Evolutionary conservation across 2,888 invertebrate genomes (phyloP), one percentile per base, ranked within the genome.

Genomic region (Cinara cedri): DNA sequence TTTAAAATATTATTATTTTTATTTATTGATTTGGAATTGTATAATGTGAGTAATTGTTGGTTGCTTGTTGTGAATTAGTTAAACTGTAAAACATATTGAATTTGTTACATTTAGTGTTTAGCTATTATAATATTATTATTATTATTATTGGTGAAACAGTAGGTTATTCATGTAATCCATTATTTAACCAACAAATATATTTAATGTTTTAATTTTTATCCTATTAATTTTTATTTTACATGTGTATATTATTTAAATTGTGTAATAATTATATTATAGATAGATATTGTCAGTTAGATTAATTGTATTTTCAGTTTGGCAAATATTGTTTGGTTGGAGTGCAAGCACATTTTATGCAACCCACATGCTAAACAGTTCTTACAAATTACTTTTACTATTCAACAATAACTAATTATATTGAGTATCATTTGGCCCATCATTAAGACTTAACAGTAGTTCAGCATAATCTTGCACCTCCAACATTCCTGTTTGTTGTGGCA

Each of bases 151-250:
- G n/a, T n/a, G n/a, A n/a, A n/a, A n/a, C n/a, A 34, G 62, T 34
- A 42, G 34, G 51, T 68, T 51, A 51, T 3, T 34, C 26, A 10
- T 13, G 44, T 66, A 24, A 54, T 34, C 34, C 42, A 34, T 42
- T 54, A 54, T 34, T 70, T 10, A 42, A 13, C 44, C 62, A 62
- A 72, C 26, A 14, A 60, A n/a, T 60, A 19, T 49, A 60, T 19
- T 62, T 21, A 10, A 34, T 26, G 10, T 21, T 72, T 19, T 6
- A 11, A 68, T 72, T 72, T 60, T 72, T 72, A 60, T 60, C 26
- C 26, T 46, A 60, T 46, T 72, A 44, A 60, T 72, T 42, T 60
- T 62, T 62, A 62, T 62, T 72, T 72, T 62, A 49, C 34, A 34
- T 49, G 21, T 49, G 62, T 19, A 51, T 72, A 51, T 72, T 62